Evolutionary conservation across 2,888 invertebrate genomes (phyloP), one percentile per base, ranked within the genome.

Genomic region (Alcis repandata): DNA sequence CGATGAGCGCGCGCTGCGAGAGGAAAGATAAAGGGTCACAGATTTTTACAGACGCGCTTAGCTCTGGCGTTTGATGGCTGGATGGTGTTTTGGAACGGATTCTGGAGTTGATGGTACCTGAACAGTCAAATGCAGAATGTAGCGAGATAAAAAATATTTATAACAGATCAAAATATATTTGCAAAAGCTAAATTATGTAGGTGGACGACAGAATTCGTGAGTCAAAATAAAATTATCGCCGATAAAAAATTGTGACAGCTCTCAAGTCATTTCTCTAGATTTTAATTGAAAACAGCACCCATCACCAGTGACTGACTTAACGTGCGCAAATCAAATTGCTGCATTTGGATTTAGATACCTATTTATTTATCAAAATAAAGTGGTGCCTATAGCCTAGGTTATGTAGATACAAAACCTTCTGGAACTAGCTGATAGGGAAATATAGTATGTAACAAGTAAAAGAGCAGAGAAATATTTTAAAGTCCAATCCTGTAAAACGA

Each of bases 11-110:
- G 80, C 77, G 87, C 90, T 89, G 90, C 80, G 81, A 79, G 79
- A 82, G 82, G 70, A 73, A 79, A 89, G 91, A 91, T 91, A 92
- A 92, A 91, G 92, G 92, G 92, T 91, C 92, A 92, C 89, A 88
- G 90, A 80, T 87, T 90, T 90, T 92, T 88, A 87, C 90, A 86
- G 84, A 80, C 73, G 69, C 79, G 72, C 70, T 80, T 77, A 76
- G 77, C 73, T 79, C 79, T 88, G 87, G 85, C 84, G 83, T 82
- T 86, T 82, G 77, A 80, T 76, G 57, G 43, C 40, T 60, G 17
- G 33, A 46, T 36, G 32, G 40, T 36, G 19, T 33, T 56, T 20
- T 19, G 27, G 27, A 58, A 52, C 13, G 38, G 33, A 20, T 60
- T 40, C 36, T 43, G 11, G 41, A 15, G 15, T 43, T 43, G 11